A percentile compares a stretch with the other conserved stretches of the same genome.
phyloP scores from a whole-genome alignment of 2,797 vertebrate genomes.

The Lophius americanus region DNA sequence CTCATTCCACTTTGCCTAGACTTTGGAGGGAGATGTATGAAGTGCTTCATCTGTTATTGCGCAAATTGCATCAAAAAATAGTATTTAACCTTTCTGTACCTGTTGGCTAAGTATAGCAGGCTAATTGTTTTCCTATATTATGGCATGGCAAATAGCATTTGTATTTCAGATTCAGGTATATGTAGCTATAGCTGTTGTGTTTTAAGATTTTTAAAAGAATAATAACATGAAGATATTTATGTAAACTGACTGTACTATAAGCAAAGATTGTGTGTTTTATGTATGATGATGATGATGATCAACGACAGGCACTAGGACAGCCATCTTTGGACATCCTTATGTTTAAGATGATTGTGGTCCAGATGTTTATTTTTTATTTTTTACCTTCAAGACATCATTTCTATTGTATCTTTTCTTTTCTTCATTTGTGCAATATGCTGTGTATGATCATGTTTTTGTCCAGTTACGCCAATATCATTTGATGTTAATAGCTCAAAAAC shows the following conservation, averaged over 20 bases:
- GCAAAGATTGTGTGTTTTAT: slow-evolving; percentile 99
- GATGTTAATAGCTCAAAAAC: slow-evolving; percentile 90
- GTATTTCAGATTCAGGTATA: slow-evolving; percentile 98
- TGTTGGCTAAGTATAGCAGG: slow-evolving; percentile 96
- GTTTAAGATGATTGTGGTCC: slow-evolving; percentile 91
- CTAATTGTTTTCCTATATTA: slow-evolving; percentile 99
- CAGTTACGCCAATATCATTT: slow-evolving; percentile 90
- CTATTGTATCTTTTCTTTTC: slow-evolving; percentile 83
- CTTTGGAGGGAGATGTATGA: slow-evolving; percentile 87
- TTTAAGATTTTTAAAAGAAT: slow-evolving; percentile 92
- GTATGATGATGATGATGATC: slow-evolving; percentile 87
- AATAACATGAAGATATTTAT: slow-evolving; percentile 98
- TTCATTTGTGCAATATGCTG: slow-evolving; percentile 99
- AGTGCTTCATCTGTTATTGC: slow-evolving; percentile 97
- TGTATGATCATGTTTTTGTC: slow-evolving; percentile 91
- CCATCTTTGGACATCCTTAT: slow-evolving; percentile 86
- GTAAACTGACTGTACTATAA: slow-evolving; percentile 99
- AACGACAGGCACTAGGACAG: slow-evolving; percentile 96
- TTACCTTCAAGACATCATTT: slow-evolving; percentile 77
- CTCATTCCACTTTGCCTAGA: slow-evolving; percentile 94
- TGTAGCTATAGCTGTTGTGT: slow-evolving; percentile 98
- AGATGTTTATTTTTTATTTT: slow-evolving; percentile 73
- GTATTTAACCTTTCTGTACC: slow-evolving; percentile 99
- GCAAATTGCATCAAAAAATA: slow-evolving; percentile 91
- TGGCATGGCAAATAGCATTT: slow-evolving; percentile 99